Base-by-base conservation (phyloP, 2,797 vertebrate species). In the Setipinna tenuifilis region DNA sequence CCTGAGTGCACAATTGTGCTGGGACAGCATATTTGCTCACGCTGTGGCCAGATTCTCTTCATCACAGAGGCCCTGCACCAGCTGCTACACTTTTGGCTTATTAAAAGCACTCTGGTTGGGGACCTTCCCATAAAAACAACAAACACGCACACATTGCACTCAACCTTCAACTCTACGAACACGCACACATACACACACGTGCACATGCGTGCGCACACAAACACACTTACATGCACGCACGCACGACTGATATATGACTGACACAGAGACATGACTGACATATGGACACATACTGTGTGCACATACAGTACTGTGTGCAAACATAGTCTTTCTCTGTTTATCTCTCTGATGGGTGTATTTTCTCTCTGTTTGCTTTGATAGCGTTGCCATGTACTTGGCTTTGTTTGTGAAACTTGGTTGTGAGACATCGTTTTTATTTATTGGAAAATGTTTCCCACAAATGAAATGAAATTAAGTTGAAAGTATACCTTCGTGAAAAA, bases 1-100 rank as follows among this genome's bases (percentile, higher is more conserved):
- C 57, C 85, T 82, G 87, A 88, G 86, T 86, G 75, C 84, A 89
- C 89, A 78, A 91, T 93, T 93, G 87, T 92, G 93, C 92, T 88
- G 89, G 54, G 0, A 83, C 87, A 83, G 92, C 92, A 83, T 86
- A 91, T 91, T 82, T 88, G 71, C 85, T 84, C 83, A 31, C 82
- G 84, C 83, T 86, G 58, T 50, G 82, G 62, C 46, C 58, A 65
- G 83, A 80, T 75, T 35, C 86, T 86, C 85, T 92, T 90, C 85
- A 92, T 92, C 90, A 87, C 83, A 82, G 35, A 78, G 80, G 82
- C 86, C 84, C 68, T 85, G 84, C 61, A 10, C 84, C 54, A 21
- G 3, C n/a, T 58, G 81, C 12, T 12, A 11, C 23, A 50, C 68
- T 84, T 84, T 50, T 58, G 84, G 54, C 35, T 75, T 85, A 87